Conservation (phyloP, 2,888 invertebrate genomes). For the Chrysolina americana region DNA sequence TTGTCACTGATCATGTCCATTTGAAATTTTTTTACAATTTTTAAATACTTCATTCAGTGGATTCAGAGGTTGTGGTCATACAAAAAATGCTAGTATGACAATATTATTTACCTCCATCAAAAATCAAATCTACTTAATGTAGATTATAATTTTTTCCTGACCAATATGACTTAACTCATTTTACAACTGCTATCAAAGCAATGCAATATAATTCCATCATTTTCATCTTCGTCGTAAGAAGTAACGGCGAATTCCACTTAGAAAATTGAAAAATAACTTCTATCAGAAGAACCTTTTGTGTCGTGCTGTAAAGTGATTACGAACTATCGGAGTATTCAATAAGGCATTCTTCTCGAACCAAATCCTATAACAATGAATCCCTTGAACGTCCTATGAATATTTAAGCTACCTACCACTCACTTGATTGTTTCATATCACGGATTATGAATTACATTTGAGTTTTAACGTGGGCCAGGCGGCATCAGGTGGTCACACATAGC, state of each 20-base stretch:
- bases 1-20: no score
- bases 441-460: slow-evolving; percentile 26
- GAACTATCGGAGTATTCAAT: slow-evolving; percentile 4
- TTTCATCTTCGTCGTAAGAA: not conserved
- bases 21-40: no score
- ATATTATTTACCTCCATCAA: no score
- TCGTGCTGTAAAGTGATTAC: not conserved
- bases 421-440: slow-evolving; percentile 33
- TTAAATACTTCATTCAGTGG: no score
- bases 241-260: not conserved
- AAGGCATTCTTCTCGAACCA: slow-evolving; percentile 8
- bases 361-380: slow-evolving; percentile 24
- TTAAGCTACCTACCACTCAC: slow-evolving; percentile 29
- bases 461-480: slow-evolving; percentile 28
- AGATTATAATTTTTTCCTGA: no score
- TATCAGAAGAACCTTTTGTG: not conserved
- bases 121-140: no score
- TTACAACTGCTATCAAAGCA: no score
- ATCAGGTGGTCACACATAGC: slow-evolving; percentile 33
- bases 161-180: no score
- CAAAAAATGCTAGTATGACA: no score
- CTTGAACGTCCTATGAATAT: slow-evolving; percentile 26
- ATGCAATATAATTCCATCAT: not conserved
- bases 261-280: not conserved
- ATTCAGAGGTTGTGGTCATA: no score